Evolutionary conservation across 2,113 vertebrate species (phyloP).

Genomic region (Cyprinus carpio): DNA sequence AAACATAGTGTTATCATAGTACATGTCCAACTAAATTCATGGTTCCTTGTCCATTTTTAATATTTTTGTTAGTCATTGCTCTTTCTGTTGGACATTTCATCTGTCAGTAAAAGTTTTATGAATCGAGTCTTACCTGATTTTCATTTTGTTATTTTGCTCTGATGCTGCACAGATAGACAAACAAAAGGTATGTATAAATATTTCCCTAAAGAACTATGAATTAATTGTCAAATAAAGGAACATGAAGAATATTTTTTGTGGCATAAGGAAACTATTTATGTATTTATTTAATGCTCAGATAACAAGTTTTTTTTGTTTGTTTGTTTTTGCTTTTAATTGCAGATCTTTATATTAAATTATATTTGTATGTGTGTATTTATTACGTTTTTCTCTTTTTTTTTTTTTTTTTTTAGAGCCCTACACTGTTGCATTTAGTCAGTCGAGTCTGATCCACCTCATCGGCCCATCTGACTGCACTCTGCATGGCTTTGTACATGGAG

Average conservation of each 20-base stretch:
- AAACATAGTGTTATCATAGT: not conserved
- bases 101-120: not conserved
- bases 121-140: conserved; percentile 19
- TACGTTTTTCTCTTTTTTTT: conserved; percentile 26
- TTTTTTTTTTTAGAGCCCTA: conserved; percentile 75
- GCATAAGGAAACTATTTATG: too few species aligned
- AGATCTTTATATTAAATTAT: not conserved
- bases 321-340: not conserved
- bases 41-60: not conserved
- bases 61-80: too few species aligned
- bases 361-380: not conserved
- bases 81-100: not conserved
- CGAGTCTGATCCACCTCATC: conserved; percentile 93
- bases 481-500: conserved; percentile 89
- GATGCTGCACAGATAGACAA: conserved; percentile 73
- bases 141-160: conserved; percentile 47
- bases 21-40: not conserved
- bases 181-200: conserved; percentile 73
- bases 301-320: too few species aligned
- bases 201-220: not conserved
- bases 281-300: not conserved
- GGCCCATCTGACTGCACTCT: conserved; percentile 92
- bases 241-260: too few species aligned
- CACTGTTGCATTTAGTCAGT: conserved; percentile 90
- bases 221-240: not conserved